Base-by-base conservation (phyloP, 2,113 vertebrate genomes). In the Macrotus californicus region DNA sequence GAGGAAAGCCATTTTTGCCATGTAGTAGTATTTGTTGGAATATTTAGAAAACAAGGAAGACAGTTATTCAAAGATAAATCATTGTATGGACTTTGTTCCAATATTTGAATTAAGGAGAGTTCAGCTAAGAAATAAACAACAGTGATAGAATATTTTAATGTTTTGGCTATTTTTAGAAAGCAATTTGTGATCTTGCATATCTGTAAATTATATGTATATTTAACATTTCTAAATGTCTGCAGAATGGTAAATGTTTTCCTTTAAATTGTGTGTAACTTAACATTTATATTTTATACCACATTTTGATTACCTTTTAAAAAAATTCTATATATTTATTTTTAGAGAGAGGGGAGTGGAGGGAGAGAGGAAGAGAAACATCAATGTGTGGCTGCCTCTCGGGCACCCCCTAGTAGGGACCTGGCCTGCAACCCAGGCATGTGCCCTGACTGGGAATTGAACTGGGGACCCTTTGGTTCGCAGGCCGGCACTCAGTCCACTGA, bases 201-300 rank as follows among this genome's bases (percentile, higher is more conserved):
- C 39, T 87, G 2, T 84, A 84, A 77, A 54, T 73, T 93, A 54
- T 80, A 73, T 73, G 66, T 82, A 73, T 83, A 85, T 85, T 93
- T 93, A 90, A 22, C 21, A 76, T 82, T 93, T 94, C 26, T 81
- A 75, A 41, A 29, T 64, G 5, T 85, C 39, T 89, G 22, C 7
- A 64, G 39, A 80, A 67, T 94, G 72, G 43, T 67, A 67, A 92
- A 56, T 76, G 24, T 69, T 89, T 85, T 92, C 56, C 56, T 59
- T 59, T 59, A 59, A 59, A 59, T 16, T 93, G 18, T 12, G n/a
- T 73, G 29, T 70, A 64, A 91, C 26, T 90, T 87, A 85, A 43
- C n/a, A 79, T 64, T 83, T 50, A 36, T 85, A 75, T 93, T 96
- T 97, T 97, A 75, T 41, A 13, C 39, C 5, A 85, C 9, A 29